phyloP scores from a whole-genome alignment of 1,140 invertebrate genomes.

The Tetranychus cinnabarinus region DNA sequence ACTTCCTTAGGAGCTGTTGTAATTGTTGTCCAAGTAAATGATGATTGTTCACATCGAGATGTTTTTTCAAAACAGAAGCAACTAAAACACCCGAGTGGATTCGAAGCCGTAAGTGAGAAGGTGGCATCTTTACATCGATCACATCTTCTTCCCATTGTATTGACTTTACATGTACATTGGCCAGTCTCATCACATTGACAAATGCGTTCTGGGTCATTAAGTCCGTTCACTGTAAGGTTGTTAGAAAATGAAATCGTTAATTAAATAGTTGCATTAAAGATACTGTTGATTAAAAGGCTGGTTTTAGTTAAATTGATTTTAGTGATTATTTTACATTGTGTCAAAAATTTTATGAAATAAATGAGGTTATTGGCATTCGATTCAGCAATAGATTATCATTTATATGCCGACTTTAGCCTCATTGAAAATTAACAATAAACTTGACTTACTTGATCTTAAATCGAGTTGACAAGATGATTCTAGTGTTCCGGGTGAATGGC shows the following conservation, averaged over 20 bases:
- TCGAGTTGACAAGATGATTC: background rate
- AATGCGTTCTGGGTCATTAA: constrained; percentile 42
- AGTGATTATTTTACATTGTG: too few species aligned
- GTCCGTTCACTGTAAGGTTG: constrained; percentile 49
- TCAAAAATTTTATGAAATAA: too few species aligned
- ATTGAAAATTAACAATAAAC: constrained; percentile 46
- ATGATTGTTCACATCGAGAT: constrained; percentile 44
- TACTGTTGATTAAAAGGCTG: background rate
- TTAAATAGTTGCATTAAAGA: background rate
- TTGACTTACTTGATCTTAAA: constrained; percentile 26
- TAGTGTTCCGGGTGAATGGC: constrained; percentile 40
- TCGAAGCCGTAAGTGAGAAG: constrained; percentile 42
- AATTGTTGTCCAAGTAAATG: constrained; percentile 42
- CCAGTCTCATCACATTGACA: constrained; percentile 43
- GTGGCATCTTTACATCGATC: constrained; percentile 58
- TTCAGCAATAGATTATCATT: too few species aligned
- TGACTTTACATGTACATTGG: constrained; percentile 66
- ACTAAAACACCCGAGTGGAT: constrained; percentile 51
- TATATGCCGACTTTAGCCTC: background rate
- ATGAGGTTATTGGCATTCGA: too few species aligned
- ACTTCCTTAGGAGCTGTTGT: constrained; percentile 10
- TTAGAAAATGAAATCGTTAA: background rate
- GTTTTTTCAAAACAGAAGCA: constrained; percentile 73
- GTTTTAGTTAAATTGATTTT: background rate
- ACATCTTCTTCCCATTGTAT: constrained; percentile 55